Base-by-base conservation (phyloP, 2,113 vertebrate species). In the Anolis sagrei region DNA sequence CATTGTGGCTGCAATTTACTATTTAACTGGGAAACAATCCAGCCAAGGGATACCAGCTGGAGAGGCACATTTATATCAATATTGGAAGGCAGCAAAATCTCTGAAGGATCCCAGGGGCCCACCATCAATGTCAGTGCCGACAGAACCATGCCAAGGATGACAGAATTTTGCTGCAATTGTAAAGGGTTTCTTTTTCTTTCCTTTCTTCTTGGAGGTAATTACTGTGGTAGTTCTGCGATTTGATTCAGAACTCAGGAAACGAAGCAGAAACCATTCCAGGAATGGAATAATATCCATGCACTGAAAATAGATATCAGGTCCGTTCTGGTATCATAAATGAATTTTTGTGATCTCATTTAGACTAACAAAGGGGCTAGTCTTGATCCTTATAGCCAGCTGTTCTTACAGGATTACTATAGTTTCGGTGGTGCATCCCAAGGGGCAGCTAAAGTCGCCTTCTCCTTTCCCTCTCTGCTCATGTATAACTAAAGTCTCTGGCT, bases 1-100 rank as follows among this genome's bases (percentile, higher is more conserved):
- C 91, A 92, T 85, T 90, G 90, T 88, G 84, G 89, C 87, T 89
- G 87, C 90, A 89, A 91, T 93, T 94, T 94, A 91, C 88, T 90
- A 82, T 93, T 94, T 92, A 79, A 87, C 92, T 89, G 92, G 92
- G 93, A 93, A 92, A 82, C 82, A 74, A 75, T 83, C 92, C 92
- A 93, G 87, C 86, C 84, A 90, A 90, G 89, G 76, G 89, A 89
- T 91, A 88, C 85, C 90, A 90, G 88, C 88, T 93, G 87, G 89
- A 89, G 93, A 79, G 81, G 54, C 89, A 81, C 85, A 88, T 89
- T 86, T 91, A 90, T 87, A 84, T 87, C 86, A 88, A 85, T 81
- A 79, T 62, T 92, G 83, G 90, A 93, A 92, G 89, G 79, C 86
- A 86, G 87, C 64, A 74, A 84, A 88, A 90, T 77, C 92, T 91